Evolutionary conservation across 2,888 invertebrate genomes (phyloP), one percentile per base, ranked within the genome.

Genomic region (Ctenicera cuprea): DNA sequence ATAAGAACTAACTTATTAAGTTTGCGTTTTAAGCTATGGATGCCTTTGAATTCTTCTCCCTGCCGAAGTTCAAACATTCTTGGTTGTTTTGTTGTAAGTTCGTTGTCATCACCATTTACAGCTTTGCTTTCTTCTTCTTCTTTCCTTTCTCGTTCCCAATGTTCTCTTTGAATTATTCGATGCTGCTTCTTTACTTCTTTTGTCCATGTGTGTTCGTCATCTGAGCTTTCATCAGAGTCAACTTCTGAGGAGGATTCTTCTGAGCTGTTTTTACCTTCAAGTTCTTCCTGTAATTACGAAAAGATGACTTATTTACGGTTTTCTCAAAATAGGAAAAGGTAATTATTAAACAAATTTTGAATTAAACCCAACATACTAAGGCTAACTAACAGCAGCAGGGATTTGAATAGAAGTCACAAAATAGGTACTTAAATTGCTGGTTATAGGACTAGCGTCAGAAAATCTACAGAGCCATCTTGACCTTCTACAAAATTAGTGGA

Each of bases 121-220:
- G 16, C 54, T n/a, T 37, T 16, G 8, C 30, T 20, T 0, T 84
- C 71, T 69, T 83, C 73, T 67, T 82, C 12, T 86, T 85, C 16
- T 83, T 78, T 14, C 76, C 81, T 85, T 78, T 87, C 82, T 80
- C 84, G 83, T 81, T 86, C 64, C 85, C 87, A 82, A 82, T 89
- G 84, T 85, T 91, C 89, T 84, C 89, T 81, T 83, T 92, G 89
- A 14, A 92, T 89, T n/a, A 91, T 87, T 81, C 89, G 90, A 83
- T 94, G 93, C 82, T 94, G 92, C 82, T 93, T 93, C 82, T 94
- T 94, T 71, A 96, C 91, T 87, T 96, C 95, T 82, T 93, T 92
- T 0, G 91, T 90, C 94, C 94, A 95, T 4, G 91, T 90, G 74
- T 92, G 91, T 66, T 95, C 95, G 84, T 96, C 96, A 79, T 96